These are phyloP conservation scores for Pristis pectinata DNA, from an alignment of 2,797 vertebrate genomes.

Conservation along the genomic window DNA sequence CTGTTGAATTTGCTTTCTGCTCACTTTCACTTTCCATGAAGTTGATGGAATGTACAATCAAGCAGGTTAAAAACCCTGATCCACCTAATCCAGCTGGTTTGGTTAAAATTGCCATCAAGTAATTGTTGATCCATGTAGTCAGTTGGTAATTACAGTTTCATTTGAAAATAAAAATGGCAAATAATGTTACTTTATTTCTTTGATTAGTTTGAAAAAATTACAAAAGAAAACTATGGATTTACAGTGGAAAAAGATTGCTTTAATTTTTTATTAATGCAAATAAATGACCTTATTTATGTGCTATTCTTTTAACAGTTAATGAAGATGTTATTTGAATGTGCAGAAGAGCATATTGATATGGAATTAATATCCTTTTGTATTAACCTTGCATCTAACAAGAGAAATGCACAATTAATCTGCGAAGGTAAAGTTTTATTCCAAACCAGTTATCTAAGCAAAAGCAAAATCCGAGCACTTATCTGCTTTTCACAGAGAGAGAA, in stretches of 20 bases:
- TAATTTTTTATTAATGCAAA: not conserved
- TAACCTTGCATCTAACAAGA: conserved; percentile 88
- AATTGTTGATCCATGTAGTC: not conserved
- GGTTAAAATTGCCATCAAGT: not conserved
- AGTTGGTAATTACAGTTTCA: not conserved
- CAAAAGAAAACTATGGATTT: not conserved
- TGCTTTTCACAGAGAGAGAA: not conserved
- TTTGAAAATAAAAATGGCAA: not conserved
- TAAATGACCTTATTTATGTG: not conserved
- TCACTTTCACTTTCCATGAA: not conserved
- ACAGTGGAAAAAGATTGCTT: not conserved
- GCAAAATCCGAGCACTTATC: not conserved
- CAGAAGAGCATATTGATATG: conserved; percentile 70
- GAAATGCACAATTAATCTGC: conserved; percentile 85
- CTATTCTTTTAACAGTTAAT: conserved; percentile 66
- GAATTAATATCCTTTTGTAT: conserved; percentile 89
- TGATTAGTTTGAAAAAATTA: not conserved
- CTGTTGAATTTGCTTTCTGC: not conserved
- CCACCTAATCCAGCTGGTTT: not conserved
- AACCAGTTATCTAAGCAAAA: too few relatives aligned
- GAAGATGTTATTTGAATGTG: conserved; percentile 81
- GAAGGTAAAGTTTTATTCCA: conserved; percentile 63
- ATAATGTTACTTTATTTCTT: not conserved
- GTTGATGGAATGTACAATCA: not conserved
- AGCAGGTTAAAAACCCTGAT: not conserved